Evolutionary conservation across 2,113 vertebrate species (phyloP), one percentile per base, ranked within the genome.

Genomic region (Perognathus longimembris): DNA sequence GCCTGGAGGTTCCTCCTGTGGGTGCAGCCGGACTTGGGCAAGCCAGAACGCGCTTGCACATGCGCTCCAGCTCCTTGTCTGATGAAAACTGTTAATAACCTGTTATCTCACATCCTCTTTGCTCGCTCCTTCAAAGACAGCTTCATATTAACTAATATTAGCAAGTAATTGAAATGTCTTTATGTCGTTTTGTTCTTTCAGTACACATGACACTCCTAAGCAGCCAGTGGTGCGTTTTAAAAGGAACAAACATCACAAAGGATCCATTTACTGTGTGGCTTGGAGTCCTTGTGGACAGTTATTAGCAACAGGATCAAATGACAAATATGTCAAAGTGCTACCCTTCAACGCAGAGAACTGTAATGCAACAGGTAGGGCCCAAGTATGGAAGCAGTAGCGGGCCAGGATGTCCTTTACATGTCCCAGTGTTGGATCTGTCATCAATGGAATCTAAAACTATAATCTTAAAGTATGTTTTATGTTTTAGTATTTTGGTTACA

Each of bases 181-280:
- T n/a, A 50, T 50, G 7, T 75, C 82, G 86, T 91, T 93, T 93
- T 79, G 86, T 92, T 81, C 50, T 81, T 54, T 14, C 95, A 99
- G 99, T 97, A 96, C 95, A 97, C 95, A 97, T 95, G 97, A 96
- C 78, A 93, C 96, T 92, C 97, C 97, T 90, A 99, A 98, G 88
- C 99, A 99, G 94, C 99, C 99, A 28, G 97, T 97, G 66, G 98
- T 99, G 75, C 99, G 98, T 94, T 99, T 99, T 97, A 98, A 99
- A 96, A 99, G 99, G 96, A 99, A 99, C 97, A 99, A 99, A 95
- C 99, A 99, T 97, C 99, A 99, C 96, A 99, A 99, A 97, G 99
- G 99, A 95, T 99, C 99, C 0, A 99, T 99, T 97, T 99, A 99
- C 97, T 99, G 99, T 75, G 99, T 99, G 74, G 99, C 99, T 38